Evolutionary conservation across 1,140 invertebrate species (phyloP), one percentile per base, ranked within the genome.

Genomic region (Dendrolimus punctatus): DNA sequence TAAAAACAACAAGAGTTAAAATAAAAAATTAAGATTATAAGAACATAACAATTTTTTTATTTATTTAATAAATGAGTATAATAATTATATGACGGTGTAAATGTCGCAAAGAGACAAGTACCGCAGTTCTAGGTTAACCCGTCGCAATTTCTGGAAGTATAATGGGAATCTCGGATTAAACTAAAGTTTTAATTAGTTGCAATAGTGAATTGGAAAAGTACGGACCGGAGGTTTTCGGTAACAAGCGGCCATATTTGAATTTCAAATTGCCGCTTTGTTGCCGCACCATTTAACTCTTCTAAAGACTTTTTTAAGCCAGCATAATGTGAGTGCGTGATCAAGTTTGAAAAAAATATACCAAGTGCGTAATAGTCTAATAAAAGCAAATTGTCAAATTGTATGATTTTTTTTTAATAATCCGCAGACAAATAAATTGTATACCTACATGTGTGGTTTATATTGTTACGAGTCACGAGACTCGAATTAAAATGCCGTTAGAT

Each of bases 111-210:
- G 51, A 46, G 52, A 57, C 60, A 46, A 55, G 62, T 39, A 55
- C 44, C 50, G 60, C 57, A 58, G 51, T 58, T 65, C 57, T 68
- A 58, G 70, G 75, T 69, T 74, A 75, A 75, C 74, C 70, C 64
- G 59, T 61, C 64, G 63, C 69, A 67, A 69, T 75, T 76, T 75
- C 70, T 73, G 64, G 68, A 75, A 79, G 77, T 73, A 76, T 76
- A 80, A 80, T 78, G 73, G 68, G 67, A 72, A 63, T 73, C 73
- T 72, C 65, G 69, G 69, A 76, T 78, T 76, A 70, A 75, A 70
- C 71, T 76, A 69, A 77, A 80, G 77, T 80, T 80, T 80, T 78
- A 80, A 80, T 80, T 80, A 80, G 77, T 80, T 78, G 71, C 70
- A 75, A 78, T 73, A 74, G 68, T 71, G 70, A 68, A 78, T 76